A percentile compares a stretch with the other conserved stretches of the same genome.
Conservation (phyloP, 2,888 invertebrate genomes). For the Dendrolimus houi region DNA sequence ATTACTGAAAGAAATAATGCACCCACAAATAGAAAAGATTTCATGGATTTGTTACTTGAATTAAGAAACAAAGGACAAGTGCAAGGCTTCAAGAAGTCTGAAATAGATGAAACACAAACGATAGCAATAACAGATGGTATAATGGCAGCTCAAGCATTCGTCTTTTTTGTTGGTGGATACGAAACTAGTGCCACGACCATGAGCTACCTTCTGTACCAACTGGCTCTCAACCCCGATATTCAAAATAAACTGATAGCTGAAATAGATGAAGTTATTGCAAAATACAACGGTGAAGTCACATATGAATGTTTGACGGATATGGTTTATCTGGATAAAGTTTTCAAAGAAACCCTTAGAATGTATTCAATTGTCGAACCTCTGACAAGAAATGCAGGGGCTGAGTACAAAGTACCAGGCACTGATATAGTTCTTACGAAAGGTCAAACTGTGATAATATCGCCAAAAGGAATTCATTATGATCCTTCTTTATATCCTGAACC, state of each 20-base stretch:
- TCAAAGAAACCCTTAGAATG: constrained; percentile 51
- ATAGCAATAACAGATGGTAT: constrained; percentile 34
- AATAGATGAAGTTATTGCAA: constrained; percentile 33
- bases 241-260: constrained; percentile 40
- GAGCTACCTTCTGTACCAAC: constrained; percentile 37
- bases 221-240: constrained; percentile 43
- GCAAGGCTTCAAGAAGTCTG: constrained; percentile 12
- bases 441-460: constrained; percentile 32
- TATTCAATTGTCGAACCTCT: constrained; percentile 54
- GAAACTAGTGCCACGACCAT: constrained; percentile 58
- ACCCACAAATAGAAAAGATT: constrained; percentile 32
- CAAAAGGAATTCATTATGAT: constrained; percentile 51
- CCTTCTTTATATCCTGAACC: constrained; percentile 52
- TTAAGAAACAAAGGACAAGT: constrained; percentile 28
- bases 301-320: constrained; percentile 49
- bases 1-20: constrained; percentile 28
- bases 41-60: constrained; percentile 40
- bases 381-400: constrained; percentile 35
- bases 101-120: constrained; percentile 8
- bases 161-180: constrained; percentile 59
- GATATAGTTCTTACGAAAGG: constrained; percentile 40
- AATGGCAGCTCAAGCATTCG: constrained; percentile 50
- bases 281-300: constrained; percentile 35
- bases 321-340: constrained; percentile 46
- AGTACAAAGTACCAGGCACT: constrained; percentile 45